Evolutionary conservation across 1,140 invertebrate species (phyloP).

Genomic region (Drosophila watanabei): DNA sequence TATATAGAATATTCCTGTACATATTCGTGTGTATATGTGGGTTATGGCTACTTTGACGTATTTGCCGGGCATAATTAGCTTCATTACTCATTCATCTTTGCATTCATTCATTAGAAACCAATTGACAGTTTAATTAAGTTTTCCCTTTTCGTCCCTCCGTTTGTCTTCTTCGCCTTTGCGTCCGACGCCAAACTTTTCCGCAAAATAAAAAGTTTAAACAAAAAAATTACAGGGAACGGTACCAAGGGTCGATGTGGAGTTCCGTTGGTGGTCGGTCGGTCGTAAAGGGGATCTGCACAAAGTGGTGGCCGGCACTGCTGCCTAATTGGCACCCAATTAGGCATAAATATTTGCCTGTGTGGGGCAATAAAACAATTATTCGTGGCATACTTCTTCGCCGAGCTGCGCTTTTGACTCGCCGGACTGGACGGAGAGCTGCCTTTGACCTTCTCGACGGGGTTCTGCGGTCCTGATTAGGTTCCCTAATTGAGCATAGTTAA

Average conservation of each 20-base stretch:
- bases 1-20: conserved; percentile 1
- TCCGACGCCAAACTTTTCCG: conserved; percentile 31
- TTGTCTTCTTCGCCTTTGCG: conserved; percentile 35
- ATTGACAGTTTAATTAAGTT: conserved; percentile 80
- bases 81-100: conserved; percentile 72
- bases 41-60: conserved; percentile 50
- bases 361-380: conserved; percentile 60
- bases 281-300: conserved; percentile 23
- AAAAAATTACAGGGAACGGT: conserved; percentile 1
- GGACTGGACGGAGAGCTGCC: conserved; percentile 8
- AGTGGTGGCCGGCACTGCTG: conserved; percentile 39
- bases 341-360: conserved; percentile 60
- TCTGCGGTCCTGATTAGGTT: conserved; percentile 32
- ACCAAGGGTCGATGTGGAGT: not conserved
- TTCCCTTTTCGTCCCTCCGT: conserved; percentile 45
- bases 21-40: conserved; percentile 11
- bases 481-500: conserved; percentile 57
- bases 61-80: conserved; percentile 66
- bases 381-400: conserved; percentile 25
- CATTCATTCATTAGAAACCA: conserved; percentile 71
- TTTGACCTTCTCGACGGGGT: conserved; percentile 34
- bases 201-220: conserved; percentile 52
- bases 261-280: not conserved
- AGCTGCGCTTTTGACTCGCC: conserved; percentile 31
- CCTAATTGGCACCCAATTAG: conserved; percentile 60